These are phyloP conservation scores for Lasiommata megera DNA, from an alignment of 2,888 invertebrate species.

Conservation along the genomic window DNA sequence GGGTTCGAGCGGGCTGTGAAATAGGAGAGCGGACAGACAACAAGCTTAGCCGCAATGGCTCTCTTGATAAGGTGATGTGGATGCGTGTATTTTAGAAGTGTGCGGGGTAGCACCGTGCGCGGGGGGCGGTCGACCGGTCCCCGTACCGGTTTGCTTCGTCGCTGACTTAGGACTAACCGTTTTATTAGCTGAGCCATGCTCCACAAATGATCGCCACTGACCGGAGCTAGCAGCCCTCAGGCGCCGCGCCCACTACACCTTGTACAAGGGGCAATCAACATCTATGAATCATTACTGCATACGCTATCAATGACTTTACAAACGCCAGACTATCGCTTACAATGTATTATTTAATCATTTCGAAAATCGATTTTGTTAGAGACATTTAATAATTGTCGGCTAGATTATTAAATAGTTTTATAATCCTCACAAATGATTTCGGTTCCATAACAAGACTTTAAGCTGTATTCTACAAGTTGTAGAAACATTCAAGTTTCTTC, in stretches of 20 bases:
- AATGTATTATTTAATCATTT: not conserved
- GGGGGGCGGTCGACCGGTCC: constrained; percentile 65
- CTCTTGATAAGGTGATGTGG: constrained; percentile 71
- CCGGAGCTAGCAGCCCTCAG: constrained; percentile 46
- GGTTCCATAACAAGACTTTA: no score
- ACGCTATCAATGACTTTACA: constrained; percentile 27
- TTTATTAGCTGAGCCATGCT: constrained; percentile 76
- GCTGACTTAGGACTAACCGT: constrained; percentile 72
- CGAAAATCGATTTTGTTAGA: not conserved
- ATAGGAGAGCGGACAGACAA: constrained; percentile 67
- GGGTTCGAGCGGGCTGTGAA: constrained; percentile 54
- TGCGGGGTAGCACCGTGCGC: constrained; percentile 49
- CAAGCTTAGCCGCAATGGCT: constrained; percentile 64
- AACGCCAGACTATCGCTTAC: constrained; percentile 6
- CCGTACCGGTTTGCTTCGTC: constrained; percentile 74
- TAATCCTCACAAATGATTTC: no score
- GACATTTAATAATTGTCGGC: not conserved
- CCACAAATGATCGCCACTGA: constrained; percentile 68
- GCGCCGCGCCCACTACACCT: constrained; percentile 42
- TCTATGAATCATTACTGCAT: constrained; percentile 17
- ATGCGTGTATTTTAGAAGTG: constrained; percentile 72
- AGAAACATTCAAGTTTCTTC: no score
- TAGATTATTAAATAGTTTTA: not conserved
- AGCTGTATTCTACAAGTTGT: no score
- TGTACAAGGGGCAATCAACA: constrained; percentile 36